Evolutionary conservation across 1,140 invertebrate genomes (phyloP).

Genomic region (Drosophila nigrodunni): DNA sequence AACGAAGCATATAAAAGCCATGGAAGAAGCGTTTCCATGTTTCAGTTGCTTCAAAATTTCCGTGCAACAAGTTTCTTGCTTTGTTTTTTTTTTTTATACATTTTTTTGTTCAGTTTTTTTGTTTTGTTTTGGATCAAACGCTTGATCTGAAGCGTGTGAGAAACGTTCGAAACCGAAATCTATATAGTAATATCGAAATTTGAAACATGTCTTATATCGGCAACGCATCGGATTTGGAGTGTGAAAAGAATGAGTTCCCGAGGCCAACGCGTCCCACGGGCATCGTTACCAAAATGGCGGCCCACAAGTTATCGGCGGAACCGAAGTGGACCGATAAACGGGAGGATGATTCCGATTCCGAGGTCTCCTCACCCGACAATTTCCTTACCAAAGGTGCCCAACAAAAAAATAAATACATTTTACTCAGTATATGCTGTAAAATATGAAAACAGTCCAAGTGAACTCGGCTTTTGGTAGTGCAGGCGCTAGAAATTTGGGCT

Average conservation of each 20-base stretch:
- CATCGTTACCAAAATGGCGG: conserved; percentile 78
- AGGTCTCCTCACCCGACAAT: conserved; percentile 88
- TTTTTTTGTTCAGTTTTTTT: conserved; percentile 1
- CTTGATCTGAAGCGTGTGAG: conserved; percentile 4
- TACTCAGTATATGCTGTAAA: neutral
- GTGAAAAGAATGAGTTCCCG: conserved; percentile 81
- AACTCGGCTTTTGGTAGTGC: neutral
- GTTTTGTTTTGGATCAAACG: conserved; percentile 6
- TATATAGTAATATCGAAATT: conserved; percentile 1
- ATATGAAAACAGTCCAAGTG: neutral
- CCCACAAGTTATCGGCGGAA: conserved; percentile 78
- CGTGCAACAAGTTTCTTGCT: conserved; percentile 46
- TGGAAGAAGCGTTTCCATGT: conserved; percentile 52
- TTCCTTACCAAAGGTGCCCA: conserved; percentile 87
- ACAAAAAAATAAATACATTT: neutral
- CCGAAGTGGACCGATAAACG: conserved; percentile 80
- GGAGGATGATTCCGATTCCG: conserved; percentile 88
- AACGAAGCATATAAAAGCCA: conserved; percentile 70
- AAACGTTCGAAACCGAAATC: neutral
- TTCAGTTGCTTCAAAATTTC: conserved; percentile 78
- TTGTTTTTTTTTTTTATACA: conserved; percentile 23
- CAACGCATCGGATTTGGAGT: conserved; percentile 81
- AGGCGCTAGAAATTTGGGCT: neutral
- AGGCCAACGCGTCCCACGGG: conserved; percentile 65
- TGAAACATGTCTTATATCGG: conserved; percentile 78